phyloP scores from a whole-genome alignment of 1,140 invertebrate species.

The Gonatopus flavifemur region DNA sequence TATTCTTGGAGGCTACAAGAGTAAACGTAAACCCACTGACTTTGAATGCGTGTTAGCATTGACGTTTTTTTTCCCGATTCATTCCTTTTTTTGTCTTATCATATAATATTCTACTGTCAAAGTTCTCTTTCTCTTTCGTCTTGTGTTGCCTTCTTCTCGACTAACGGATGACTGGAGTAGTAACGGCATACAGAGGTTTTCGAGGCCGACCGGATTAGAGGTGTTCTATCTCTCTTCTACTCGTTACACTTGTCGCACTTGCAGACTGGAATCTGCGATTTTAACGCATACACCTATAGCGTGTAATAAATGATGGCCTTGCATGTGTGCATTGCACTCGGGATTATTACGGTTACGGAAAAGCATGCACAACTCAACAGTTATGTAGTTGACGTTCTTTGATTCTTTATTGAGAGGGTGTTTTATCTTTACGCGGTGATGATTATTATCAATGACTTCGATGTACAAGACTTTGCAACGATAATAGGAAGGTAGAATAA shows the following conservation, averaged over 20 bases:
- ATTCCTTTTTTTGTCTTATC: too few relatives aligned
- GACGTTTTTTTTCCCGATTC: too few relatives aligned
- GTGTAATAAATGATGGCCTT: background rate
- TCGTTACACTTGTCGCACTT: constrained; percentile 21
- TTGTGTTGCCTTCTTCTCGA: constrained; percentile 11
- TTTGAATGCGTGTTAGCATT: constrained; percentile 17
- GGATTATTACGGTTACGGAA: too few relatives aligned
- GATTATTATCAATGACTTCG: too few relatives aligned
- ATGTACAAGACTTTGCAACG: too few relatives aligned
- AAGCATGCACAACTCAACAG: too few relatives aligned
- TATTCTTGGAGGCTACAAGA: too few relatives aligned
- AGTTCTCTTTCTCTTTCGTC: constrained; percentile 30
- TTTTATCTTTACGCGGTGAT: too few relatives aligned
- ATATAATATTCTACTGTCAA: too few relatives aligned
- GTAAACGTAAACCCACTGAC: constrained; percentile 24
- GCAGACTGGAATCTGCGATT: constrained; percentile 5
- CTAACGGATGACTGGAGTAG: constrained; percentile 40
- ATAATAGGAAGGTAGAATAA: too few relatives aligned
- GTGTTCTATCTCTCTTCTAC: constrained; percentile 6
- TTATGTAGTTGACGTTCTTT: too few relatives aligned
- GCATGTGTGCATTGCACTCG: constrained; percentile 15
- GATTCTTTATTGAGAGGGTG: too few relatives aligned
- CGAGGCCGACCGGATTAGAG: constrained; percentile 38
- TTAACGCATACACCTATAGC: background rate
- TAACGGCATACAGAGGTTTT: constrained; percentile 38